phyloP scores from a whole-genome alignment of 2,113 vertebrate genomes.

The Perognathus longimembris region DNA sequence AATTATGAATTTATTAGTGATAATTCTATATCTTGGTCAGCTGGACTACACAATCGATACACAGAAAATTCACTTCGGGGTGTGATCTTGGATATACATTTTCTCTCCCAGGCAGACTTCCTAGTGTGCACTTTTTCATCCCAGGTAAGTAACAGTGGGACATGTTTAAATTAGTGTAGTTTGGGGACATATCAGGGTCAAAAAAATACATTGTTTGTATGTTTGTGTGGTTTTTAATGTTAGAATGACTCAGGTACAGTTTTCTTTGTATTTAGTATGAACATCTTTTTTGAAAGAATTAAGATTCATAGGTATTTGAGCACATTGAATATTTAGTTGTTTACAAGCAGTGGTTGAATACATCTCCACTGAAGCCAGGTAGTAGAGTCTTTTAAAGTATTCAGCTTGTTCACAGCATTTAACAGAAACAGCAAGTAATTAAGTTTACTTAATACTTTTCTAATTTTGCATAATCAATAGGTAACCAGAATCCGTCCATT shows the following conservation, averaged over 20 bases:
- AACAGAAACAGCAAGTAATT: conserved; percentile 68
- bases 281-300: conserved; percentile 57
- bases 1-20: conserved; percentile 99
- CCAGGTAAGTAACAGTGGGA: conserved; percentile 88
- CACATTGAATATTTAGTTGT: conserved; percentile 39
- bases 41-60: conserved; percentile 97
- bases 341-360: conserved; percentile 48
- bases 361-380: conserved; percentile 49
- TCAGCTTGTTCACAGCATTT: conserved; percentile 59
- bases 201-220: not conserved
- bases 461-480: conserved; percentile 55
- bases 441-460: conserved; percentile 29
- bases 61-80: conserved; percentile 98
- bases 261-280: not conserved
- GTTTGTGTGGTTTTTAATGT: conserved; percentile 26
- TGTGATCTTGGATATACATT: conserved; percentile 98
- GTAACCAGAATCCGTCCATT: conserved; percentile 48
- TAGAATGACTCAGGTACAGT: conserved; percentile 21
- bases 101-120: conserved; percentile 98
- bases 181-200: not conserved
- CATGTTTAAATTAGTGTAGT: conserved; percentile 3
- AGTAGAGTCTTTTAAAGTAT: conserved; percentile 34
- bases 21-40: conserved; percentile 99
- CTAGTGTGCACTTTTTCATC: conserved; percentile 99
- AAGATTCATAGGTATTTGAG: not conserved